A percentile compares a stretch with the other conserved stretches of the same genome.
phyloP scores from a whole-genome alignment of 2,888 invertebrate species.

The Agonopterix heracliana region DNA sequence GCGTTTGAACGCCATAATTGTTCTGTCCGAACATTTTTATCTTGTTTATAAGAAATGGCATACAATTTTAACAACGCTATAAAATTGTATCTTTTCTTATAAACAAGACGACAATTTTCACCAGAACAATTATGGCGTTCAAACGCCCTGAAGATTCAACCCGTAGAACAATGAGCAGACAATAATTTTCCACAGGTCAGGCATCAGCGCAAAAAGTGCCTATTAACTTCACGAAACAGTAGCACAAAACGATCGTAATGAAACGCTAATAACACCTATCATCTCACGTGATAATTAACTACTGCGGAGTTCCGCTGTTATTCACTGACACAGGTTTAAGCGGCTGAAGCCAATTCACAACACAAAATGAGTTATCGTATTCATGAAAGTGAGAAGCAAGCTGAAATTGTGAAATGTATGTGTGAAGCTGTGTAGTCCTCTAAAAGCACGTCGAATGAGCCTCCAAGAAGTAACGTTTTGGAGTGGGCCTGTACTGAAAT shows the following conservation, averaged over 20 bases:
- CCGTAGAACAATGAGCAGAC: too few species aligned
- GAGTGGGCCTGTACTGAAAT: constrained; percentile 40
- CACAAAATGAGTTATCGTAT: constrained; percentile 10
- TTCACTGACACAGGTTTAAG: constrained; percentile 35
- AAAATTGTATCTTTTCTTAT: too few species aligned
- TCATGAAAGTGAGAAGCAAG: constrained; percentile 18
- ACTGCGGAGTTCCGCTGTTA: constrained; percentile 39
- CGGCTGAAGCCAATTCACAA: constrained; percentile 37
- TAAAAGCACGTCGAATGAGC: constrained; percentile 40
- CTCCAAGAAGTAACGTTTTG: constrained; percentile 51
- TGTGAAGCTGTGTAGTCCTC: constrained; percentile 36
- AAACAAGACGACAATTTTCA: too few species aligned
- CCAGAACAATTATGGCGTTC: too few species aligned
- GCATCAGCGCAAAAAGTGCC: background rate
- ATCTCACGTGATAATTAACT: constrained; percentile 52
- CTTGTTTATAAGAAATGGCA: too few species aligned
- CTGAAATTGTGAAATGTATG: constrained; percentile 15
- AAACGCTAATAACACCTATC: constrained; percentile 58
- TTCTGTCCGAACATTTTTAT: too few species aligned
- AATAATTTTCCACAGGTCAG: too few species aligned
- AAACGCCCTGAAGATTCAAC: too few species aligned
- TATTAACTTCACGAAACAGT: constrained; percentile 21
- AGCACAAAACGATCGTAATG: constrained; percentile 44
- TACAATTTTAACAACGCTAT: too few species aligned
- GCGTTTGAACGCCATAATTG: too few species aligned